Percentiles rank a stretch among this genome's conserved stretches.
These are phyloP conservation scores for Discoglossus pictus DNA, from an alignment of 2,797 vertebrate species.

Conservation along the genomic window DNA sequence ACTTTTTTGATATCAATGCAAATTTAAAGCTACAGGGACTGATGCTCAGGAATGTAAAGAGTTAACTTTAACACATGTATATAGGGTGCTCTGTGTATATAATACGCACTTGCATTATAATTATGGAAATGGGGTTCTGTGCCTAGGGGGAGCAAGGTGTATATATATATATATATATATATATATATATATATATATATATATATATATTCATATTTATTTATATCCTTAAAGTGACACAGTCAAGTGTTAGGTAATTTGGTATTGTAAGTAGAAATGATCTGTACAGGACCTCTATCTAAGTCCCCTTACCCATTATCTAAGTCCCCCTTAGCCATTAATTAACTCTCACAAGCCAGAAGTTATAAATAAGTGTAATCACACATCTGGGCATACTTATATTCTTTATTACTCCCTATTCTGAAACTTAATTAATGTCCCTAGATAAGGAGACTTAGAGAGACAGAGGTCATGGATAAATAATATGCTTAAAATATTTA, in stretches of 20 bases:
- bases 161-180: slow-evolving; percentile 46
- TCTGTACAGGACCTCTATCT: too few species aligned
- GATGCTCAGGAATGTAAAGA: slow-evolving; percentile 90
- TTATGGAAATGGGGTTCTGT: too few species aligned
- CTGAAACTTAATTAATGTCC: too few species aligned
- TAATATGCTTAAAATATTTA: too few species aligned
- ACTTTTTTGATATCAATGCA: slow-evolving; percentile 47
- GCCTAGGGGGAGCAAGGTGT: slow-evolving; percentile 46
- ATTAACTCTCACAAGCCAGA: too few species aligned
- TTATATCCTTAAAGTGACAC: neutral
- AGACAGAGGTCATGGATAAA: too few species aligned
- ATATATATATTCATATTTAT: slow-evolving; percentile 30
- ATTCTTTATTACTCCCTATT: too few species aligned
- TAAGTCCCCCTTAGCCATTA: too few species aligned
- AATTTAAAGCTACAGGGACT: slow-evolving; percentile 70
- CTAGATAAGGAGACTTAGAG: too few species aligned
- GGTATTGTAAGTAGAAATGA: neutral
- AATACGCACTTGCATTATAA: slow-evolving; percentile 59
- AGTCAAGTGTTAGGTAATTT: neutral
- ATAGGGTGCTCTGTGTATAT: slow-evolving; percentile 50
- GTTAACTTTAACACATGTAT: slow-evolving; percentile 61
- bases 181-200: neutral
- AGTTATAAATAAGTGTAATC: too few species aligned
- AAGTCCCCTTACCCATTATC: too few species aligned
- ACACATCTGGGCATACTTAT: too few species aligned